Evolutionary conservation across 2,113 vertebrate genomes (phyloP).

Genomic region (Engystomops pustulosus): DNA sequence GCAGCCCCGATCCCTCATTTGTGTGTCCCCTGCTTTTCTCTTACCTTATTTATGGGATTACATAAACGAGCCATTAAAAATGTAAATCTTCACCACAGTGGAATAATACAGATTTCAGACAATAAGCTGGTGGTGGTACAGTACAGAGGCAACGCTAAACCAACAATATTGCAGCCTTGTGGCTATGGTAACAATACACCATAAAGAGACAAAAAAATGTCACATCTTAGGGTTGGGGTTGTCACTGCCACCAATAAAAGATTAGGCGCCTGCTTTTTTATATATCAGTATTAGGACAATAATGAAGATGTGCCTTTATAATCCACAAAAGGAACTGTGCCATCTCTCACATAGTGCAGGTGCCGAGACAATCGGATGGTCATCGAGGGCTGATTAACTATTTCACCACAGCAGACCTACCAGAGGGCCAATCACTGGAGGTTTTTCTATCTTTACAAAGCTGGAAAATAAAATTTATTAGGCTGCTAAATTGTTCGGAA

Average conservation of each 20-base stretch:
- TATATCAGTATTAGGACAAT: conserved; percentile 75
- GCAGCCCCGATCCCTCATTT: conserved; percentile 79
- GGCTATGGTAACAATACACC: conserved; percentile 78
- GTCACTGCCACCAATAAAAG: conserved; percentile 74
- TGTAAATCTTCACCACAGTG: conserved; percentile 87
- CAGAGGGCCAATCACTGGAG: neutral
- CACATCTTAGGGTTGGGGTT: conserved; percentile 69
- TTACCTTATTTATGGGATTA: conserved; percentile 89
- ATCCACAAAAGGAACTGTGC: conserved; percentile 71
- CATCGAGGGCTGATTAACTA: conserved; percentile 65
- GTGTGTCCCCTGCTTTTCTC: conserved; percentile 80
- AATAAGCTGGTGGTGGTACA: conserved; percentile 79
- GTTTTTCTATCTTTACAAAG: neutral
- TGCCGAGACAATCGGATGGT: conserved; percentile 71
- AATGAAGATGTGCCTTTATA: conserved; percentile 79
- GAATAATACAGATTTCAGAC: conserved; percentile 83
- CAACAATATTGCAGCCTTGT: conserved; percentile 68
- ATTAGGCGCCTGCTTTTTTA: conserved; percentile 69
- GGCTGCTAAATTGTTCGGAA: neutral
- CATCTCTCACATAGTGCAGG: conserved; percentile 72
- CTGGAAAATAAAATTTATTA: neutral
- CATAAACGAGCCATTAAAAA: conserved; percentile 91
- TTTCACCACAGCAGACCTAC: conserved; percentile 17
- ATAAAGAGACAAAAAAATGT: conserved; percentile 71
- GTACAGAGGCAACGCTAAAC: conserved; percentile 72